A percentile compares a stretch with the other conserved stretches of the same genome.
Conservation (phyloP, 2,797 vertebrate genomes). For the Sphenodon punctatus region DNA sequence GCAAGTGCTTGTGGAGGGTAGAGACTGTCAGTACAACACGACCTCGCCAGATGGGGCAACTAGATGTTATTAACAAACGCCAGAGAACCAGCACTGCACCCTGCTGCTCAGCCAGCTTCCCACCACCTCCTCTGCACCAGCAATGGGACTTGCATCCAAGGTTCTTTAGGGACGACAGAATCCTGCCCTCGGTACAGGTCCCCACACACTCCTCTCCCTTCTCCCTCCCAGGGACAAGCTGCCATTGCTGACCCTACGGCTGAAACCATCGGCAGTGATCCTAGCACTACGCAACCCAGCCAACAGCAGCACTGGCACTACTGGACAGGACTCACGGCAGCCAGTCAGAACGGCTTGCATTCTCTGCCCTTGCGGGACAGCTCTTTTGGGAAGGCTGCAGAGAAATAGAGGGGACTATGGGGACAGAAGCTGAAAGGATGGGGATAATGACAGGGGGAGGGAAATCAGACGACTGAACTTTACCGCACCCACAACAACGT, state of each 20-base stretch:
- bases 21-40: too few relatives aligned
- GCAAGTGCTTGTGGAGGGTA: too few relatives aligned
- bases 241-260: too few relatives aligned
- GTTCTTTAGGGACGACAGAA: too few relatives aligned
- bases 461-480: neutral
- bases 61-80: too few relatives aligned
- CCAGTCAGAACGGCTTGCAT: neutral
- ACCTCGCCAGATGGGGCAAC: too few relatives aligned
- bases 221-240: neutral
- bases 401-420: fast-evolving
- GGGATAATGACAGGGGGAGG: neutral
- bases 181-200: fast-evolving
- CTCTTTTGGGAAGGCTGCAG: neutral
- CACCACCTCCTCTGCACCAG: too few relatives aligned
- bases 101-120: too few relatives aligned
- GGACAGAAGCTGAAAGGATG: neutral
- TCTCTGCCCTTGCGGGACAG: fast-evolving
- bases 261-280: fast-evolving
- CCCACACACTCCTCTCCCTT: fast-evolving
- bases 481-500: neutral
- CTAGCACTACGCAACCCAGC: fast-evolving
- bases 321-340: neutral
- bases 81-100: too few relatives aligned
- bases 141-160: too few relatives aligned
- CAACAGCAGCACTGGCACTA: fast-evolving